phyloP scores from a whole-genome alignment of 35 echinoderm and acorn worm species.

The Acanthaster planci region DNA sequence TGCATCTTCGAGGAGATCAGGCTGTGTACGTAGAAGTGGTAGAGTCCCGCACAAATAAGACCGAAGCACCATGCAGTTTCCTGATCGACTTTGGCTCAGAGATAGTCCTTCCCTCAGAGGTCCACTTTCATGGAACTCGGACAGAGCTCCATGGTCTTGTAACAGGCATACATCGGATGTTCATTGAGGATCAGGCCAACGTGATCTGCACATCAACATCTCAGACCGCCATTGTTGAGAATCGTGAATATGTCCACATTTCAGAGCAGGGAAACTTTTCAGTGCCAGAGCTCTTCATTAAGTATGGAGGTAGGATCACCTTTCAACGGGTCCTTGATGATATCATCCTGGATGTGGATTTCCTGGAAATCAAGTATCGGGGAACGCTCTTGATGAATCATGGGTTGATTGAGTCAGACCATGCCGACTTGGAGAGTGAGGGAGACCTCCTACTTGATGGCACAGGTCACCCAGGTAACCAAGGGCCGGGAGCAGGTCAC shows the following conservation, averaged over 20 bases:
- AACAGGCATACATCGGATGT: slow-evolving; percentile 81
- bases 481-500: slow-evolving; percentile 62
- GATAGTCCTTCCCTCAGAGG: slow-evolving; percentile 80
- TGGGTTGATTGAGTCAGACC: slow-evolving; percentile 75
- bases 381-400: slow-evolving; percentile 72
- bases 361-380: slow-evolving; percentile 81
- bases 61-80: slow-evolving; percentile 90
- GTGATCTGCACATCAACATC: slow-evolving; percentile 75
- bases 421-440: slow-evolving; percentile 92
- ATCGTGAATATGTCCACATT: slow-evolving; percentile 75
- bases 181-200: slow-evolving; percentile 68
- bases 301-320: slow-evolving; percentile 66
- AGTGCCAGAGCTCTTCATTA: slow-evolving; percentile 70
- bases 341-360: slow-evolving; percentile 66
- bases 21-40: slow-evolving; percentile 79
- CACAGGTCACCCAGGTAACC: slow-evolving; percentile 46
- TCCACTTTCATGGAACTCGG: slow-evolving; percentile 81
- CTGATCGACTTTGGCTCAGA: slow-evolving; percentile 81
- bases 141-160: slow-evolving; percentile 76
- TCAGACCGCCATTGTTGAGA: slow-evolving; percentile 80
- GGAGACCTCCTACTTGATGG: slow-evolving; percentile 68
- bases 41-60: slow-evolving; percentile 74
- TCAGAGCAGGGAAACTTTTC: slow-evolving; percentile 86
- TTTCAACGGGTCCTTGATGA: slow-evolving; percentile 51
- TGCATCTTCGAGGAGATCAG: slow-evolving; percentile 79